Evolutionary conservation across 2,888 invertebrate genomes (phyloP), one percentile per base, ranked within the genome.

Genomic region (Plagodis pulveraria): DNA sequence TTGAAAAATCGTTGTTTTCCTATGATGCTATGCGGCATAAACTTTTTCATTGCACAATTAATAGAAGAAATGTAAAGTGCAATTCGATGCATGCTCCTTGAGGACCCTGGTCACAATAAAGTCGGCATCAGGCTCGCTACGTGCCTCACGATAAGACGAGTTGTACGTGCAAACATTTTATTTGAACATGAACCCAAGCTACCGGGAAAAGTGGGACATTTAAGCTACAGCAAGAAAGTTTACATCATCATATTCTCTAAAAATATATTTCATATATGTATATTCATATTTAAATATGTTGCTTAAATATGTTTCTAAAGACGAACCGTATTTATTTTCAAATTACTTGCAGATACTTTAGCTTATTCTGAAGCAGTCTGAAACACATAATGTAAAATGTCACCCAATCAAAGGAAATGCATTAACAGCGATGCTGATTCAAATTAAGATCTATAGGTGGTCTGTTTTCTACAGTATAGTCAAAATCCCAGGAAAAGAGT

Each of bases 81-180:
- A 81, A 72, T 75, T 74, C 73, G 80, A 78, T 80, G 80, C 78
- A 78, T 62, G 67, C 68, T 71, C 69, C 73, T 65, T 70, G 63
- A 74, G 74, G 74, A 75, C 78, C 73, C 79, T 64, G 69, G 79
- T 71, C 74, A 79, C 81, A 86, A 86, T 89, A 90, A 89, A 87
- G 81, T 79, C 83, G 83, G 84, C 88, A 86, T 85, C 86, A 83
- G 79, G 80, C 71, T 70, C 68, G 69, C 65, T 82, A 85, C 87
- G 88, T 88, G 87, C 80, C 75, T 74, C 74, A 74, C 68, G 80
- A 83, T 74, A 77, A 82, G 81, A 78, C 78, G 78, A 73, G 70
- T 65, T 71, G 73, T 80, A 86, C 86, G 86, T 85, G 84, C 77
- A 73, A 75, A 78, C 77, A 78, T 76, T 73, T 74, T 75, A 73